phyloP scores from a whole-genome alignment of 1,140 invertebrate species.

The Rhyzopertha dominica region DNA sequence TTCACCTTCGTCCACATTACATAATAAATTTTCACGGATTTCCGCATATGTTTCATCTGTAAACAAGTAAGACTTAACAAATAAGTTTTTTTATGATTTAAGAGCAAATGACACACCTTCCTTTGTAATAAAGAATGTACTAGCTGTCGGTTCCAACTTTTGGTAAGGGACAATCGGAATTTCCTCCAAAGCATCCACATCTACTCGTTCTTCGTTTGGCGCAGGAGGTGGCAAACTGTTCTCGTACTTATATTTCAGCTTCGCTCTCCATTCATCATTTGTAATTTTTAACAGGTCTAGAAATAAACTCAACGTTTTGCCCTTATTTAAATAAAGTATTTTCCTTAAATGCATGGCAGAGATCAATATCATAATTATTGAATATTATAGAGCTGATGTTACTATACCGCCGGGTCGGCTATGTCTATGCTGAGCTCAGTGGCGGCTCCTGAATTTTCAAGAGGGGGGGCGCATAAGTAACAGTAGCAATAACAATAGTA shows the following conservation, averaged over 20 bases:
- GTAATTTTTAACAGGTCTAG: conserved; percentile 24
- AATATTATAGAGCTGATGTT: too few relatives aligned
- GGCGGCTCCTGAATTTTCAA: too few relatives aligned
- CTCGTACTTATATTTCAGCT: conserved; percentile 36
- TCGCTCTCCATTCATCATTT: conserved; percentile 24
- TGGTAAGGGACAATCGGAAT: conserved; percentile 35
- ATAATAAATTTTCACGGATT: neutral
- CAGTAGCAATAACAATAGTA: too few relatives aligned
- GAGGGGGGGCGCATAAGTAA: too few relatives aligned
- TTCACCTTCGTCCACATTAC: conserved; percentile 43
- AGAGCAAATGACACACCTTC: conserved; percentile 25
- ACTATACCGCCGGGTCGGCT: too few relatives aligned
- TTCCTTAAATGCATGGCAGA: too few relatives aligned
- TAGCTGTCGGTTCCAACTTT: conserved; percentile 35
- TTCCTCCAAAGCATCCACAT: conserved; percentile 13
- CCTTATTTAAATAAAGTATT: too few relatives aligned
- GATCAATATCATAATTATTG: too few relatives aligned
- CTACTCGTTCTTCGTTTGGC: conserved; percentile 15
- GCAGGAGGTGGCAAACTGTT: conserved; percentile 16
- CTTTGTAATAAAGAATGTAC: conserved; percentile 17
- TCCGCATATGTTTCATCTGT: conserved; percentile 1
- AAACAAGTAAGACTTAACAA: neutral
- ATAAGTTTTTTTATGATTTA: neutral
- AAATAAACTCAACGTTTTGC: too few relatives aligned
- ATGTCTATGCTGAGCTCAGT: too few relatives aligned